Conservation (phyloP, 1,140 invertebrate genomes). For the Philaenus spumarius region DNA sequence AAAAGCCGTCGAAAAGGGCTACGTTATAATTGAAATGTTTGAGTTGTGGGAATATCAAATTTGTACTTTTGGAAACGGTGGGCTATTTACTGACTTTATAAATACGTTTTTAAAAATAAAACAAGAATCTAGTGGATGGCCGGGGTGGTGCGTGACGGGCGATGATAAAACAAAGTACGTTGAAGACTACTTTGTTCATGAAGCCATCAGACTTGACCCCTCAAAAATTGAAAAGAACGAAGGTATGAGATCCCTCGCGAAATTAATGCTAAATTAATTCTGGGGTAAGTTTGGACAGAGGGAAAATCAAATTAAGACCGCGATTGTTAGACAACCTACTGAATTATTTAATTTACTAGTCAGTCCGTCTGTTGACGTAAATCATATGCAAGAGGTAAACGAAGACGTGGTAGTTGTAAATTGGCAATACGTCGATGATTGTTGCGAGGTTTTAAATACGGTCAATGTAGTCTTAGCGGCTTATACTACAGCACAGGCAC, state of each 20-base stretch:
- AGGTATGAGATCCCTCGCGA: conserved; percentile 32
- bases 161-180: conserved; percentile 35
- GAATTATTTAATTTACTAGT: conserved; percentile 32
- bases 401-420: conserved; percentile 30
- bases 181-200: conserved; percentile 32
- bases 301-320: conserved; percentile 30
- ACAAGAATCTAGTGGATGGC: conserved; percentile 34
- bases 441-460: neutral
- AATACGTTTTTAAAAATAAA: conserved; percentile 37
- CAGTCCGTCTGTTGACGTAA: conserved; percentile 27
- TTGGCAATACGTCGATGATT: conserved; percentile 26
- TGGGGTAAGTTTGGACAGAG: conserved; percentile 37
- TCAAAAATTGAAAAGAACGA: conserved; percentile 36
- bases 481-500: conserved; percentile 38
- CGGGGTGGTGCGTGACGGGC: conserved; percentile 27
- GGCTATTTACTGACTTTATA: conserved; percentile 33
- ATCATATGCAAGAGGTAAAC: conserved; percentile 23
- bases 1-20: conserved; percentile 35
- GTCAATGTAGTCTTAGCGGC: conserved; percentile 37
- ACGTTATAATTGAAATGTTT: conserved; percentile 34
- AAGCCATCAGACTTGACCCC: conserved; percentile 37
- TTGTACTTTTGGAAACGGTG: conserved; percentile 18
- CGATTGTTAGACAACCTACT: conserved; percentile 27
- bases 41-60: conserved; percentile 38
- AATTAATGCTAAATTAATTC: conserved; percentile 37